Evolutionary conservation across 1,140 invertebrate genomes (phyloP).

Genomic region (Zaprionus ornatus): DNA sequence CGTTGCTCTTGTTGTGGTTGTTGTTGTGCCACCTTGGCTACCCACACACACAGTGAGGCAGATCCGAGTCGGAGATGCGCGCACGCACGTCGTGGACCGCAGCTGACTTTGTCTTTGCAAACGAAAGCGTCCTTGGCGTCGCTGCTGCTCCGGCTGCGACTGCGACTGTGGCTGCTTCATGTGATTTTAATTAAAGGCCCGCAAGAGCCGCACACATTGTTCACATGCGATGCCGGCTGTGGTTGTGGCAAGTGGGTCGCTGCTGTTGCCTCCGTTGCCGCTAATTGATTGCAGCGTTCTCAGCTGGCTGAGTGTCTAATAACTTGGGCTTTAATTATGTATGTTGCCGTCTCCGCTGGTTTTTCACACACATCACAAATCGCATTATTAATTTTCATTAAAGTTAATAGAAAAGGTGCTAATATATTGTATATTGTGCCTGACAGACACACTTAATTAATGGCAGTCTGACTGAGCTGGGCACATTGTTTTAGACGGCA

Average conservation of each 20-base stretch:
- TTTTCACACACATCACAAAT: constrained; percentile 28
- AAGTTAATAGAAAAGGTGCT: constrained; percentile 73
- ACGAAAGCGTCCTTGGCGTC: constrained; percentile 70
- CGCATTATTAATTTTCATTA: constrained; percentile 54
- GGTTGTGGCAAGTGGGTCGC: constrained; percentile 45
- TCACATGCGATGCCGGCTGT: constrained; percentile 28
- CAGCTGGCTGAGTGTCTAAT: constrained; percentile 71
- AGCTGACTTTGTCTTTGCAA: constrained; percentile 32
- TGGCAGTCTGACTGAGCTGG: constrained; percentile 33
- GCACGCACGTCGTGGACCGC: constrained; percentile 28
- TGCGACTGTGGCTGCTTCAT: constrained; percentile 44
- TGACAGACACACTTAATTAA: constrained; percentile 59
- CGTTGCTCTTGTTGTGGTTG: neutral
- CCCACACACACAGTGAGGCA: constrained; percentile 47
- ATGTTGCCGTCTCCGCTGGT: constrained; percentile 49
- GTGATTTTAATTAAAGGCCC: constrained; percentile 75
- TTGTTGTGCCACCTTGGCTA: constrained; percentile 46
- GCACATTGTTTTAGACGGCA: constrained; percentile 60
- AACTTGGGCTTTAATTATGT: constrained; percentile 77
- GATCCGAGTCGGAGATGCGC: constrained; percentile 19
- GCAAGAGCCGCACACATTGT: constrained; percentile 53
- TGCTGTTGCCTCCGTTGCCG: constrained; percentile 10
- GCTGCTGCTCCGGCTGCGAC: constrained; percentile 22
- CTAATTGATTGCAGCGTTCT: constrained; percentile 74
- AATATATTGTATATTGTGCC: constrained; percentile 55